Evolutionary conservation across 2,888 invertebrate genomes (phyloP), one percentile per base, ranked within the genome.

Genomic region (Ormyrus pomaceus): DNA sequence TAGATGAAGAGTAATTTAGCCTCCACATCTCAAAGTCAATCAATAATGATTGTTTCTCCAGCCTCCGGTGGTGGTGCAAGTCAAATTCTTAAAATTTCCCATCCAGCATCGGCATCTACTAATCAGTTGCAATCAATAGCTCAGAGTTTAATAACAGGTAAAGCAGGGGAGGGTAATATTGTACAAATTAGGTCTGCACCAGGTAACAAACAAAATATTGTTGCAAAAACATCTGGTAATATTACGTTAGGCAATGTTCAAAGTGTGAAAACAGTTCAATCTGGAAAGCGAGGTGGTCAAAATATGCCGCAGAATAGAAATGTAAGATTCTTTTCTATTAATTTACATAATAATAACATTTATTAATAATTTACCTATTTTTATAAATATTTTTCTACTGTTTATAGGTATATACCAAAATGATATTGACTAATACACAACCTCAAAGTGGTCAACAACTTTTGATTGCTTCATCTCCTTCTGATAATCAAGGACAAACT

Each of bases 241-340:
- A 88, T 88, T 55, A 86, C 88, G 5, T 77, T 89, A 69, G 87
- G 88, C 51, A 90, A 86, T 82, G 82, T 90, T 66, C 90, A 89
- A 70, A 86, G 84, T 79, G 83, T 87, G 5, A 91, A 90, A 83
- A 86, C 87, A 51, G 85, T 86, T 6, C 89, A 89, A 51, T 84
- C 89, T 81, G 82, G 87, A 86, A 84, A 91, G 88, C 82, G 91
- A 88, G 61, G 93, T 90, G 89, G 89, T 90, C 83, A 93, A 91
- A 85, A 83, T 91, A 69, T 88, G 90, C 91, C 59, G 89, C 88
- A 88, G 78, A 87, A 86, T 79, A 87, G 89, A 84, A 91, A 90
- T 84, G 89, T 90, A 85, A 85, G 85, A 82, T 46, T 75, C 56
- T 61, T 48, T 72, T 48, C 58, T 50, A 59, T 9, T n/a, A 34